Evolutionary conservation across 2,113 vertebrate species (phyloP), one percentile per base, ranked within the genome.

Genomic region (Microtus pennsylvanicus): DNA sequence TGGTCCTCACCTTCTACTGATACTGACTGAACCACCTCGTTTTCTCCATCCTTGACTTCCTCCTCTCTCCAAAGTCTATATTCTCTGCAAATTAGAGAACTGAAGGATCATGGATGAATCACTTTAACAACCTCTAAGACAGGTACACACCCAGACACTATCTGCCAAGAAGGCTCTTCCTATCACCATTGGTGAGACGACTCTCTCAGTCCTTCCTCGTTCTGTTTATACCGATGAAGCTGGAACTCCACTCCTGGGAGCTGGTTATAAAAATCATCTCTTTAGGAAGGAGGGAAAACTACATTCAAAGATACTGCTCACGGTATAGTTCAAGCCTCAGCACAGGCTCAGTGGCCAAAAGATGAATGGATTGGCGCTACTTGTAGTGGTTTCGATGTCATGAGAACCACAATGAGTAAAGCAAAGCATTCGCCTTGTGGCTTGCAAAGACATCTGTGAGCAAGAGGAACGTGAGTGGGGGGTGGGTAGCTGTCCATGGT

Each of bases 161-260:
- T 80, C 52, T 90, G 58, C 76, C 85, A 95, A 85, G 58, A 94
- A 38, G 10, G 50, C 21, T 93, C 42, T 82, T 92, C 74, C 77
- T 21, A 91, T 89, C 52, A 38, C 17, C 7, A 67, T 67, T 42
- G 19, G 45, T 0, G 5, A 74, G 90, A 78, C 4, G 70, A 17
- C 7, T 80, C 24, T 94, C 21, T 95, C 76, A 82, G 35, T 24
- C 38, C 28, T 87, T 87, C n/a, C 0, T 50, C 28, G 1, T 30
- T 38, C 55, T 72, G 7, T 87, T 93, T 55, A 5, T 3, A 77
- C 30, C n/a, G 24, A 63, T 75, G 1, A 9, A 77, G 82, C 93
- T 88, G 85, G 76, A 87, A 87, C 63, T 80, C 42, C 9, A 58
- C 30, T 89, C 55, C 50, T 35, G 28, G 42, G 42, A 97, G 19